Conservation (phyloP, 2,113 vertebrate genomes). For the Cacatua alba region DNA sequence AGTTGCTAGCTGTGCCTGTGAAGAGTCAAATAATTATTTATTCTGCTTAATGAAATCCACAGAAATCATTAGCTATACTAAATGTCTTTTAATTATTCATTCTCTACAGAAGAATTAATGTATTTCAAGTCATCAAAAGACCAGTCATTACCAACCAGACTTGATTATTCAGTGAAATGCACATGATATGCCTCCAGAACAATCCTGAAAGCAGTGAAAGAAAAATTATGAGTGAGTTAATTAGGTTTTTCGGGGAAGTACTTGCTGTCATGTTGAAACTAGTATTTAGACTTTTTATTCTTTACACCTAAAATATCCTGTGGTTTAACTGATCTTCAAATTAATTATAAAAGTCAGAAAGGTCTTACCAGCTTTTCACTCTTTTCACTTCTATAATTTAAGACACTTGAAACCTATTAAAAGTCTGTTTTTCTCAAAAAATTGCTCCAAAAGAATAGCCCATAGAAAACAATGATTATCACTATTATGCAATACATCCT, state of each 20-base stretch:
- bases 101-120: background rate
- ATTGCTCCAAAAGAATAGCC: background rate
- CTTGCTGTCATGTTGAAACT: background rate
- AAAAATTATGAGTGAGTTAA: background rate
- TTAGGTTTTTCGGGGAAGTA: background rate
- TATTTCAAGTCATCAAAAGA: background rate
- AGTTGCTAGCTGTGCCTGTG: background rate
- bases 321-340: background rate
- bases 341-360: background rate
- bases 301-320: background rate
- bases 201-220: background rate
- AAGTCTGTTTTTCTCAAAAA: background rate
- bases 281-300: background rate
- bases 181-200: background rate
- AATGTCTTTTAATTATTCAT: background rate
- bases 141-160: background rate
- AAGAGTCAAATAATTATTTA: background rate
- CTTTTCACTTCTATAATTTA: background rate
- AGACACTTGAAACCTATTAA: background rate
- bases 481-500: background rate
- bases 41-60: background rate
- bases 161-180: background rate
- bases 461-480: background rate
- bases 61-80: background rate
- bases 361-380: background rate